Evolutionary conservation across 2,113 vertebrate genomes (phyloP).

Genomic region (Nothoprocta pentlandii): DNA sequence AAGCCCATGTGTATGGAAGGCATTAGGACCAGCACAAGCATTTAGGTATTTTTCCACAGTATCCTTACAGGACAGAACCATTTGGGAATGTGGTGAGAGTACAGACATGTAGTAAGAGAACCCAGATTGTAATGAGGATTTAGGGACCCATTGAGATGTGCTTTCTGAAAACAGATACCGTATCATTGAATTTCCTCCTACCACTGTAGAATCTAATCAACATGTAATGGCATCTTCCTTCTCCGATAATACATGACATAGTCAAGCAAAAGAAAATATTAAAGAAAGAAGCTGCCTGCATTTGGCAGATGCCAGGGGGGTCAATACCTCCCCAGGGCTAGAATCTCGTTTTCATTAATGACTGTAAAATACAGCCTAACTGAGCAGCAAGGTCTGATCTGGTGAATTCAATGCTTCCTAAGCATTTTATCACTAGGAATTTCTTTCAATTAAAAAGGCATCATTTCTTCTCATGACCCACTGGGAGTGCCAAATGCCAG

Average conservation of each 20-base stretch:
- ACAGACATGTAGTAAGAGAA: no score
- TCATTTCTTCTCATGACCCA: neutral
- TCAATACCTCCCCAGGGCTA: neutral
- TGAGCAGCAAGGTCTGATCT: neutral
- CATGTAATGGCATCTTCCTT: neutral
- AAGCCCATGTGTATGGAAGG: neutral
- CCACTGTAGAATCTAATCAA: neutral
- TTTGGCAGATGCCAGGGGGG: neutral
- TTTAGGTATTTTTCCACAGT: neutral
- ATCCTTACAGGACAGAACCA: no score
- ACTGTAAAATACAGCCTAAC: neutral
- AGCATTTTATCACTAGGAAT: neutral
- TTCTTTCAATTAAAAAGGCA: neutral
- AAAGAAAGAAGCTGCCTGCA: neutral
- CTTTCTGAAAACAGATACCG: neutral
- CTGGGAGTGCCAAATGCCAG: neutral
- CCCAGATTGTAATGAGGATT: neutral
- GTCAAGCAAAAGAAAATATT: neutral
- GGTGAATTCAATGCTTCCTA: neutral
- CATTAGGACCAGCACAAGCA: rapidly evolving
- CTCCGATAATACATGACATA: neutral
- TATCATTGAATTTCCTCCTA: neutral
- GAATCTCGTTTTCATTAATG: neutral
- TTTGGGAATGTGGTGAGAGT: no score
- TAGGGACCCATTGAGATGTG: neutral